Percentiles rank a stretch among this genome's conserved stretches.
phyloP scores from a whole-genome alignment of 53 echinoderm and acorn worm genomes.

The Temnopleurus reevesii region DNA sequence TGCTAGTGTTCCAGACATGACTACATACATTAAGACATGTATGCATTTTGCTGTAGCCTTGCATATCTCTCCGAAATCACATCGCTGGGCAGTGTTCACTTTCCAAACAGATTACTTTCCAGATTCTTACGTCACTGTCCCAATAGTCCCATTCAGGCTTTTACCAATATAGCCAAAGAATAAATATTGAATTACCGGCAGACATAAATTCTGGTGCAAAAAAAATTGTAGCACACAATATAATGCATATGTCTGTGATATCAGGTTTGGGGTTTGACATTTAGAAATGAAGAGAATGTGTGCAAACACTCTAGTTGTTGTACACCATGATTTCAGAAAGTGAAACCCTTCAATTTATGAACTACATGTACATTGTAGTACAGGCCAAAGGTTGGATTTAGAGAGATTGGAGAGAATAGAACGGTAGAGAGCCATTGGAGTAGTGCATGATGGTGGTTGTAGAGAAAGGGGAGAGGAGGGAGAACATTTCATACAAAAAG shows the following conservation, averaged over 20 bases:
- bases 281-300: neutral
- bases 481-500: too few species aligned
- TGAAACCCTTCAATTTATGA: slow-evolving; percentile 12
- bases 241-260: neutral
- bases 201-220: neutral
- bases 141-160: neutral
- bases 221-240: neutral
- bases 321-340: neutral
- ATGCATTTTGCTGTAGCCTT: too few species aligned
- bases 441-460: too few species aligned
- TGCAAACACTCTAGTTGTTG: slow-evolving; percentile 6
- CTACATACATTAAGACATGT: too few species aligned
- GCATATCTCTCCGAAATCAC: too few species aligned
- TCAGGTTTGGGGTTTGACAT: neutral
- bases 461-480: neutral
- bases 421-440: too few species aligned
- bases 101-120: slow-evolving; percentile 16
- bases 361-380: too few species aligned
- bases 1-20: too few species aligned
- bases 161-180: neutral
- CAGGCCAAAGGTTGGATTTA: too few species aligned
- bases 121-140: neutral
- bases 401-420: too few species aligned
- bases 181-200: neutral
- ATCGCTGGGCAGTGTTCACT: neutral